Evolutionary conservation across 2,888 invertebrate genomes (phyloP).

Genomic region (Mythimna impura): DNA sequence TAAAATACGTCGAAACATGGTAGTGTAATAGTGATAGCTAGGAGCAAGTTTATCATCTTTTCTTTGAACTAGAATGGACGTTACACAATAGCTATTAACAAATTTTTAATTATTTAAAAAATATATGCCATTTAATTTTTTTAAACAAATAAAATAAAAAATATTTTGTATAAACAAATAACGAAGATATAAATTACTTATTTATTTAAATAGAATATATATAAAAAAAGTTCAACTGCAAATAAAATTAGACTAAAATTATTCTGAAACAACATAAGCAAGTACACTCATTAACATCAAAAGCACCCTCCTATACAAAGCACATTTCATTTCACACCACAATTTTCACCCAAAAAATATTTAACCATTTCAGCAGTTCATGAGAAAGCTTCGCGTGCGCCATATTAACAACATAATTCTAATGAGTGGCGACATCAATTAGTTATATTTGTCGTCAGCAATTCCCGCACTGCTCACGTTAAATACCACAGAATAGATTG

Average conservation of each 20-base stretch:
- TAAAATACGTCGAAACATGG: neutral
- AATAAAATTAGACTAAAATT: neutral
- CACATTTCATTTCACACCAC: neutral
- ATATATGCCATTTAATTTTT: neutral
- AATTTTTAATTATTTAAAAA: no score
- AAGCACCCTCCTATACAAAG: conserved; percentile 4
- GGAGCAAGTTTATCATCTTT: neutral
- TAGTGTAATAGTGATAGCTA: neutral
- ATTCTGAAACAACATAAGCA: neutral
- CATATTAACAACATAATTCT: conserved; percentile 75
- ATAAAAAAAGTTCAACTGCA: neutral
- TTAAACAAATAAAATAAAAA: no score
- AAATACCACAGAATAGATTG: conserved; percentile 9
- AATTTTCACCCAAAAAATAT: conserved; percentile 32
- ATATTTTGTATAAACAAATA: no score
- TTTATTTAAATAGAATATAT: no score
- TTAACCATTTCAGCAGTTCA: conserved; percentile 53
- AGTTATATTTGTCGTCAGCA: conserved; percentile 74
- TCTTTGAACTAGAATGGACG: neutral
- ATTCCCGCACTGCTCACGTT: conserved; percentile 69
- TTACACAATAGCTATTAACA: no score
- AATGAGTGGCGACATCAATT: conserved; percentile 80
- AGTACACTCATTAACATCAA: neutral
- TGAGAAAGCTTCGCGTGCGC: conserved; percentile 68
- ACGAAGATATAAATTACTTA: no score